A percentile compares a stretch with the other conserved stretches of the same genome.
Conservation (phyloP, 2,113 vertebrate genomes). For the Indri indri region DNA sequence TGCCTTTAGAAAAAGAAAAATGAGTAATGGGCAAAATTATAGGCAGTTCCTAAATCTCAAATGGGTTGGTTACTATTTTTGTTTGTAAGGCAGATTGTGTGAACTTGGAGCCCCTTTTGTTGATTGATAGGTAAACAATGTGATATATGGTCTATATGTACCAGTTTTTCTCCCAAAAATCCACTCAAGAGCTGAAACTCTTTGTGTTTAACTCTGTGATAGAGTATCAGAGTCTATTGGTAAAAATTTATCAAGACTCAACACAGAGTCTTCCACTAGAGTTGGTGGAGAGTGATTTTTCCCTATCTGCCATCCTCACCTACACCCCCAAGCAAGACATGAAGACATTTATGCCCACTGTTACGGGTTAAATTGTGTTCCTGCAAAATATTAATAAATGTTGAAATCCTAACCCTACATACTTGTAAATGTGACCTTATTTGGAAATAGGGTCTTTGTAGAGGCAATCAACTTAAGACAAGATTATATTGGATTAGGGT, state of each 20-base stretch:
- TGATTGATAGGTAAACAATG: background rate
- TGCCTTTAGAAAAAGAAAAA: slow-evolving; percentile 38
- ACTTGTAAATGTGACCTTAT: slow-evolving; percentile 10
- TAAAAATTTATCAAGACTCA: slow-evolving; percentile 9
- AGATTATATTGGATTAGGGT: background rate
- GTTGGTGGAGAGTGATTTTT: background rate
- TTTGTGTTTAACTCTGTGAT: background rate
- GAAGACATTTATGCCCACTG: background rate
- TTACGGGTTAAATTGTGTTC: background rate
- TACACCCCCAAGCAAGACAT: background rate
- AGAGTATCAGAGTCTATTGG: background rate
- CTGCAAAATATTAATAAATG: background rate
- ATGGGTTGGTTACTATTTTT: slow-evolving; percentile 15
- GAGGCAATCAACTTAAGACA: background rate
- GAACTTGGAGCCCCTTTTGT: background rate
- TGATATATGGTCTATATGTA: background rate
- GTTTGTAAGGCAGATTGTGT: slow-evolving; percentile 30
- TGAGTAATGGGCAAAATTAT: slow-evolving; percentile 16
- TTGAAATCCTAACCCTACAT: background rate
- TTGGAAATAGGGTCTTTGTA: slow-evolving; percentile 24
- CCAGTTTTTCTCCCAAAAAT: background rate
- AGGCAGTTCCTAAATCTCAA: slow-evolving; percentile 28
- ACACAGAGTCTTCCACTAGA: background rate
- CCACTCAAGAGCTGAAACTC: background rate
- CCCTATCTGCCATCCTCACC: background rate